A percentile compares a stretch with the other conserved stretches of the same genome.
phyloP scores from a whole-genome alignment of 2,113 vertebrate species.

The Ophthalmolycus amberensis region DNA sequence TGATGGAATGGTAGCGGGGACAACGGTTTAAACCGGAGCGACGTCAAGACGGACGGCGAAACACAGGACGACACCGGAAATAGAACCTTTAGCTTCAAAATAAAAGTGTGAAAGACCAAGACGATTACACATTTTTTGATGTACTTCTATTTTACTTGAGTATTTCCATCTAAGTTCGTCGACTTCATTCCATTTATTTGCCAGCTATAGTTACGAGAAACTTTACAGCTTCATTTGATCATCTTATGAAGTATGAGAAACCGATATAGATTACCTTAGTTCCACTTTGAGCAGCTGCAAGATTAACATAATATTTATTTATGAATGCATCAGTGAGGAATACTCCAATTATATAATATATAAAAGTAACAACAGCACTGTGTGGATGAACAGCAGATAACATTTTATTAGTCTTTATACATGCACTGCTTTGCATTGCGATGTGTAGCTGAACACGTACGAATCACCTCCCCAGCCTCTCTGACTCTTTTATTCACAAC shows the following conservation, averaged over 20 bases:
- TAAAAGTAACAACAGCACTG: neutral
- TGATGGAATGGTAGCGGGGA: constrained; percentile 43
- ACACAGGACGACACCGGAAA: constrained; percentile 10
- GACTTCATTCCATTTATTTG: neutral
- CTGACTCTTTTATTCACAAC: no score
- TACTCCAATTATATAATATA: neutral
- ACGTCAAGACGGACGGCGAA: constrained; percentile 18
- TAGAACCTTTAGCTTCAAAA: neutral
- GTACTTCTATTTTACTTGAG: neutral
- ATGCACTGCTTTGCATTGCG: neutral
- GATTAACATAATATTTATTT: neutral
- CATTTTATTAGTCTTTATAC: neutral
- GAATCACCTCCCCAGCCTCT: no score
- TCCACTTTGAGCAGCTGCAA: neutral
- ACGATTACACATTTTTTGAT: neutral
- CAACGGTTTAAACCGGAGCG: neutral
- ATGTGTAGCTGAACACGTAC: neutral
- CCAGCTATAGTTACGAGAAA: neutral
- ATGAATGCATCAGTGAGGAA: neutral
- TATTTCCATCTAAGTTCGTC: neutral
- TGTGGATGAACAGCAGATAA: neutral
- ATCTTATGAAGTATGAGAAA: neutral
- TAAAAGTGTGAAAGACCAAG: constrained; percentile 27
- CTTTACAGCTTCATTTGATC: neutral
- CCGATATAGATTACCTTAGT: neutral